phyloP scores from a whole-genome alignment of 2,797 vertebrate genomes.

The Taeniopygia guttata region DNA sequence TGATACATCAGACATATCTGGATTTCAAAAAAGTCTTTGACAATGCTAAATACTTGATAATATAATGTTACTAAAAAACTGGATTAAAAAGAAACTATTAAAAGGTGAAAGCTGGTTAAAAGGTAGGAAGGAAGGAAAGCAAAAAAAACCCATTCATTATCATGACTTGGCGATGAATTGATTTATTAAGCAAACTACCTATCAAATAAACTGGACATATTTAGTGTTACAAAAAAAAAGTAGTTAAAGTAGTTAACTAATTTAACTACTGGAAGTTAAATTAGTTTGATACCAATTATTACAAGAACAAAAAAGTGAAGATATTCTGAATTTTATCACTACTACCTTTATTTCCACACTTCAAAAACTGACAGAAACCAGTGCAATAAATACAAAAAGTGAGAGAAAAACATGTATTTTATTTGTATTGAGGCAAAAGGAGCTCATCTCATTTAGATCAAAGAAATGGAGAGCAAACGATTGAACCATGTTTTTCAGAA shows the following conservation, averaged over 20 bases:
- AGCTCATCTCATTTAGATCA: slow-evolving; percentile 28
- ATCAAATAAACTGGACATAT: neutral
- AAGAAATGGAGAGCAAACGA: slow-evolving; percentile 24
- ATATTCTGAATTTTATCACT: neutral
- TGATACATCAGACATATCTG: neutral
- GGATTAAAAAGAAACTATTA: neutral
- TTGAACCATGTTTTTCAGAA: slow-evolving; percentile 45
- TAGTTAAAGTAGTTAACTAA: neutral
- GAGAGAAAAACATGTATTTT: slow-evolving; percentile 58
- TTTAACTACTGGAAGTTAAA: neutral
- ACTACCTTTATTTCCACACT: neutral
- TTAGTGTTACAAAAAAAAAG: neutral
- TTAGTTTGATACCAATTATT: neutral
- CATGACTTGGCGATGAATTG: neutral
- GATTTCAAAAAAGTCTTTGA: neutral
- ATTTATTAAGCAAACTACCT: neutral
- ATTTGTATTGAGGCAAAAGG: slow-evolving; percentile 54
- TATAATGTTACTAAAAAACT: neutral
- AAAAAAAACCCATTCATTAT: neutral
- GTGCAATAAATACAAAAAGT: slow-evolving; percentile 11
- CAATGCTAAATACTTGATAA: neutral
- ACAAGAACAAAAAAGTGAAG: neutral
- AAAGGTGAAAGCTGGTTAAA: neutral
- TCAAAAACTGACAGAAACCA: neutral
- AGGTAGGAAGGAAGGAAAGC: neutral